Evolutionary conservation across 2,797 vertebrate species (phyloP), one percentile per base, ranked within the genome.

Genomic region (Arrhamphus sclerolepis): DNA sequence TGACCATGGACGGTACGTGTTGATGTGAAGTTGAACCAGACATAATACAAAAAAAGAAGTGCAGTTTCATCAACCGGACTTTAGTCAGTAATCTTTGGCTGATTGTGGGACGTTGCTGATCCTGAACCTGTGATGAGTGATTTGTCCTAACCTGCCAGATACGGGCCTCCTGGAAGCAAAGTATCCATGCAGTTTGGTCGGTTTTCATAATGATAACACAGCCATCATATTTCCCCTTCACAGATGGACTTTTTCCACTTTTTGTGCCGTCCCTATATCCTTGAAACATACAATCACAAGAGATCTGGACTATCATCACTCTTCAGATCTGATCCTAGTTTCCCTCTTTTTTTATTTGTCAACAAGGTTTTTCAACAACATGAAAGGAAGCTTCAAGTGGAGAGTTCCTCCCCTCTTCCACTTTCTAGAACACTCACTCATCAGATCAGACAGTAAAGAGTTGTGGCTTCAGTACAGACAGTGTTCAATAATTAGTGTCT

Each of bases 401-500:
- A 0, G 1, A 59, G 47, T 28, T 49, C 44, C 57, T 46, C 49
- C 16, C 43, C n/a, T 19, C 6, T 41, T 14, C 34, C 29, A 2
- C 19, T 53, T 44, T 60, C 66, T 66, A 41, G 53, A 66, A 19
- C 40, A 16, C 46, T 67, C 70, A 55, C 44, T 69, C 62, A 56
- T 80, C 66, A 73, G 43, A 70, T 58, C 47, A 66, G 65, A 58
- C 70, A 9, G 31, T 77, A 75, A 62, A 58, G 69, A 53, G 53
- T 29, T 51, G 50, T 40, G 19, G 22, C 10, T 39, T 64, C 53
- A 29, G 29, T 72, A 67, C 77, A 85, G 83, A 88, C 85, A 67
- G 42, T 21, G 72, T 64, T 86, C 82, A 81, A 74, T 91, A 78
- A 87, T 83, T 77, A 78, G 81, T 78, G 74, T 87, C 79, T 88